Conservation (phyloP, 2,888 invertebrate genomes). For the Pediacus dermestoides region DNA sequence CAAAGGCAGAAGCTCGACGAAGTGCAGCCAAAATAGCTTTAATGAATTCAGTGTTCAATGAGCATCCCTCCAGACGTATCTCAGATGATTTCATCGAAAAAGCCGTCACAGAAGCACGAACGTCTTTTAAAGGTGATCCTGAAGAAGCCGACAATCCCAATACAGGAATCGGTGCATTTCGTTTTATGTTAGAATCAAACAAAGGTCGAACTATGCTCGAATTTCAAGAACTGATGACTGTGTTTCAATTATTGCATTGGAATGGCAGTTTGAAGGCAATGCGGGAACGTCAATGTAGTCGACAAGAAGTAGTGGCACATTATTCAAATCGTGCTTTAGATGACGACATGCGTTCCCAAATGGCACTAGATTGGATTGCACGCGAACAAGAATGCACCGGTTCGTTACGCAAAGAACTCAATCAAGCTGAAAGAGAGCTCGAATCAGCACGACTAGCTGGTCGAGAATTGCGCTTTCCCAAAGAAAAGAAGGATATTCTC, state of each 20-base stretch:
- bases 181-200: slow-evolving; percentile 74
- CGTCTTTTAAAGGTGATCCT: slow-evolving; percentile 69
- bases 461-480: slow-evolving; percentile 87
- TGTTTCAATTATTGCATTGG: slow-evolving; percentile 94
- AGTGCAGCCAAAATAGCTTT: slow-evolving; percentile 94
- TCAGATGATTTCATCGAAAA: slow-evolving; percentile 93
- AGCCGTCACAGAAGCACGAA: slow-evolving; percentile 87
- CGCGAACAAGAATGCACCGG: slow-evolving; percentile 71
- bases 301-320: slow-evolving; percentile 90
- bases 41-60: slow-evolving; percentile 96
- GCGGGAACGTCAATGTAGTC: slow-evolving; percentile 90
- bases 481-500: slow-evolving; percentile 92
- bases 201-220: slow-evolving; percentile 93
- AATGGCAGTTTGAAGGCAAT: slow-evolving; percentile 94
- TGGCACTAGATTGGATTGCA: slow-evolving; percentile 94
- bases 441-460: slow-evolving; percentile 83
- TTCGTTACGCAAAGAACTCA: slow-evolving; percentile 75
- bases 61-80: slow-evolving; percentile 88
- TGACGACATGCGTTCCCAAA: slow-evolving; percentile 93
- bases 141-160: slow-evolving; percentile 64
- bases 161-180: slow-evolving; percentile 70
- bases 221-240: slow-evolving; percentile 97
- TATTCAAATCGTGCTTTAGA: slow-evolving; percentile 89
- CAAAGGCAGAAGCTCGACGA: slow-evolving; percentile 89
- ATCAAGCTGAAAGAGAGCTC: slow-evolving; percentile 81